phyloP scores from a whole-genome alignment of 2,888 invertebrate species.

The Hipparchia semele region DNA sequence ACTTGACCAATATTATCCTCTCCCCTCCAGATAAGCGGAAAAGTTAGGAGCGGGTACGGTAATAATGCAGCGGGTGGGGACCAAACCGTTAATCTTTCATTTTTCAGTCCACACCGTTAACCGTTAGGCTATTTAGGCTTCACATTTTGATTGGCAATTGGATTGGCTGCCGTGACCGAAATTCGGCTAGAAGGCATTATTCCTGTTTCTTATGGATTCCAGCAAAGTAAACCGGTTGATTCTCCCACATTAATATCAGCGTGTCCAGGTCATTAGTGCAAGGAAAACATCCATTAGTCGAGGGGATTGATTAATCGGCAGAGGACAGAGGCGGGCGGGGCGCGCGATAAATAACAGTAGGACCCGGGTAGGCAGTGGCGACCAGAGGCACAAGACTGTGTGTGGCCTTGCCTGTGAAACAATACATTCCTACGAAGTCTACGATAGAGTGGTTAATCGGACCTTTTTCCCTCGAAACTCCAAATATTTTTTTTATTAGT shows the following conservation, averaged over 20 bases:
- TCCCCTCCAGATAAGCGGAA: too few relatives aligned
- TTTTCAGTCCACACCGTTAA: too few relatives aligned
- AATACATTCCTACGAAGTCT: neutral
- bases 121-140: too few relatives aligned
- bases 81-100: too few relatives aligned
- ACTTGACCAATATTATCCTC: too few relatives aligned
- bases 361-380: slow-evolving; percentile 45
- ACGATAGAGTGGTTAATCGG: neutral
- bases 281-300: slow-evolving; percentile 65
- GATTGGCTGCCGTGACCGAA: too few relatives aligned
- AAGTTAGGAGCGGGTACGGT: too few relatives aligned
- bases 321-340: slow-evolving; percentile 52
- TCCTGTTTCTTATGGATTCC: neutral
- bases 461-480: too few relatives aligned
- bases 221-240: slow-evolving; percentile 1
- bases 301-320: slow-evolving; percentile 65
- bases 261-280: slow-evolving; percentile 62
- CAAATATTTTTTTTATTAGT: too few relatives aligned
- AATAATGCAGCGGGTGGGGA: too few relatives aligned
- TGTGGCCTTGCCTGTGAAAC: neutral
- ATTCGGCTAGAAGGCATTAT: too few relatives aligned
- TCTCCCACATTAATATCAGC: slow-evolving; percentile 9
- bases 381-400: neutral
- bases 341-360: slow-evolving; percentile 66
- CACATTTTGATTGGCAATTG: too few relatives aligned